Percentiles rank a stretch among this genome's conserved stretches.
phyloP scores from a whole-genome alignment of 2,797 vertebrate genomes.

The Syncerus caffer region DNA sequence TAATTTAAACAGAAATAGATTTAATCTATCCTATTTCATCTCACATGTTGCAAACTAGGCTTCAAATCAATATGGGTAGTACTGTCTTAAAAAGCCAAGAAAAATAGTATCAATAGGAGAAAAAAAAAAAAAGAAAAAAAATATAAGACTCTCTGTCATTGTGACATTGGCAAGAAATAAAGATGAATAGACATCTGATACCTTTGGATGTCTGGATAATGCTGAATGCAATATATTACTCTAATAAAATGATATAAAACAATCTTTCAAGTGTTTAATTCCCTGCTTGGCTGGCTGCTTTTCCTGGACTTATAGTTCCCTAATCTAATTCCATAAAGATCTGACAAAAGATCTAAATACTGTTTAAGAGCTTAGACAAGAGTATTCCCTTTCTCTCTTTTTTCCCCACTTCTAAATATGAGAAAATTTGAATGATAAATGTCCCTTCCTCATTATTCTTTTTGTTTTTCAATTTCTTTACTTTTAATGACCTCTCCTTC shows the following conservation, averaged over 20 bases:
- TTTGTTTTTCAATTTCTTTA: not conserved
- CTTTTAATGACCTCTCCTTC: not conserved
- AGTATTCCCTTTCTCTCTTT: not conserved
- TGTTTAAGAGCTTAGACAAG: not conserved
- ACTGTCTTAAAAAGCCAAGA: not conserved
- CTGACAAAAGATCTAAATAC: not conserved
- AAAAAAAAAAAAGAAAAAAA: not conserved
- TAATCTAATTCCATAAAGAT: not conserved
- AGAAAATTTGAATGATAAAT: not conserved
- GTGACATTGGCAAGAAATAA: not conserved
- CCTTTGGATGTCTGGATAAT: rapidly evolving
- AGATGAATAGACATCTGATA: not conserved
- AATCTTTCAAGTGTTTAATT: not conserved
- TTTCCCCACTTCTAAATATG: not conserved
- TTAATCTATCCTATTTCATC: not conserved
- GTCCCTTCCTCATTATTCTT: not conserved
- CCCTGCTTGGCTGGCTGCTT: rapidly evolving
- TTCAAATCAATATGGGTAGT: not conserved
- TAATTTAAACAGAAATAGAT: constrained; percentile 11
- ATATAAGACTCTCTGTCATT: not conserved
- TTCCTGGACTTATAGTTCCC: not conserved
- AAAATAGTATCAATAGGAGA: not conserved
- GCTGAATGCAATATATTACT: not conserved
- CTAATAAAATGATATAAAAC: not conserved
- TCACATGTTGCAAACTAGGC: not conserved